Evolutionary conservation across 2,113 vertebrate species (phyloP).

Genomic region (Sardina pilchardus): DNA sequence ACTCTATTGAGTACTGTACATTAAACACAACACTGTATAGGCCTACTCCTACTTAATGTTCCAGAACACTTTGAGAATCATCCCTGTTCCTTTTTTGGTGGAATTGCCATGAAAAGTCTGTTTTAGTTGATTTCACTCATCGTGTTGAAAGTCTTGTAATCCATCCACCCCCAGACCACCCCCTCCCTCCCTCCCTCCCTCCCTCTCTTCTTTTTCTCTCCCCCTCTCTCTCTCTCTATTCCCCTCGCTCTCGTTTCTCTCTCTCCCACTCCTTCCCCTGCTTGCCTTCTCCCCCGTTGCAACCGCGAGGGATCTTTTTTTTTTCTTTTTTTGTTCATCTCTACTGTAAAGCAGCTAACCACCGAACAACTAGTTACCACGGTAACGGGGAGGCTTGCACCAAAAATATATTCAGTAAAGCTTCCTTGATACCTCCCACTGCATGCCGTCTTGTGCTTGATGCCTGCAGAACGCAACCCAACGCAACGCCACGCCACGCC

Average conservation of each 20-base stretch:
- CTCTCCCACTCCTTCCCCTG: slow-evolving; percentile 41
- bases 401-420: slow-evolving; percentile 76
- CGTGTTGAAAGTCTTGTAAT: not conserved
- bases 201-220: slow-evolving; percentile 4
- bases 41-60: not conserved
- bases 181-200: slow-evolving; percentile 21
- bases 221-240: not conserved
- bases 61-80: not conserved
- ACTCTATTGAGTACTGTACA: not conserved
- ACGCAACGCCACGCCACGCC: no score
- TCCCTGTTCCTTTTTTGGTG: not conserved
- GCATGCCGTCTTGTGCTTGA: slow-evolving; percentile 55
- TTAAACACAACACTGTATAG: not conserved
- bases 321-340: slow-evolving; percentile 46
- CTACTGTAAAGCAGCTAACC: slow-evolving; percentile 62
- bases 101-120: not conserved
- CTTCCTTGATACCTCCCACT: slow-evolving; percentile 64
- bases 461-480: slow-evolving; percentile 24
- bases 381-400: slow-evolving; percentile 73
- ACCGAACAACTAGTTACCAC: slow-evolving; percentile 70
- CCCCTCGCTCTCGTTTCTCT: slow-evolving; percentile 18
- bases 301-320: slow-evolving; percentile 41
- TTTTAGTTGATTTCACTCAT: not conserved
- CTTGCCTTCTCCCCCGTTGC: slow-evolving; percentile 27
- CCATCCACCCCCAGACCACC: slow-evolving; percentile 37